A percentile compares a stretch with the other conserved stretches of the same genome.
Conservation (phyloP, 2,113 vertebrate species). For the Loxodonta africana region DNA sequence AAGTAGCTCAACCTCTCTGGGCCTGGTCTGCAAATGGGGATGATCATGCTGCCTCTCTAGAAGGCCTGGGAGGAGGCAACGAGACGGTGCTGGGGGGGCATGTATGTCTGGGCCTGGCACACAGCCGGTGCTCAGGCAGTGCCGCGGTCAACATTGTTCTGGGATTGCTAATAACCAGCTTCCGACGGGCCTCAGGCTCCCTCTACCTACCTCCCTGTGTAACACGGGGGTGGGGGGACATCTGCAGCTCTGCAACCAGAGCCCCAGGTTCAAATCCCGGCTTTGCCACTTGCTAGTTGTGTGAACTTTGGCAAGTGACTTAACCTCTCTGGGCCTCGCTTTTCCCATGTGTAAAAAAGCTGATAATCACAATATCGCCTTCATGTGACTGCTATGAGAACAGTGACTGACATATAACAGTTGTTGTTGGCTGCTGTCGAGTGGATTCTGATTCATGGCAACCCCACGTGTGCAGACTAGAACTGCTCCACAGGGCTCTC, state of each 20-base stretch:
- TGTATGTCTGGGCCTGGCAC: neutral
- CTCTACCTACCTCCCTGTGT: neutral
- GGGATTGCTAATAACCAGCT: neutral
- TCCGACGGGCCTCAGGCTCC: neutral
- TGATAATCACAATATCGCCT: neutral
- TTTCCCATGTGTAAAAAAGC: neutral
- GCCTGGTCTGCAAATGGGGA: neutral
- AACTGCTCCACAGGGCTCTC: neutral
- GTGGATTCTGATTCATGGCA: neutral
- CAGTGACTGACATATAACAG: neutral
- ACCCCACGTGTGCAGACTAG: neutral
- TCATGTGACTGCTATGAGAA: neutral
- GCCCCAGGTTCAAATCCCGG: neutral
- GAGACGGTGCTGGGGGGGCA: neutral
- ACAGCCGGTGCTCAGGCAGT: neutral
- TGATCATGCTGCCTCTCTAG: neutral
- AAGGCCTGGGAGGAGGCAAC: neutral
- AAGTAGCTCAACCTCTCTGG: neutral
- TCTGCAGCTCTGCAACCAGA: neutral
- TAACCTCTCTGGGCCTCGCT: neutral
- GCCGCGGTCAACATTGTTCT: neutral
- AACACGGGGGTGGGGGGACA: neutral
- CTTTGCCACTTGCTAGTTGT: slow-evolving; percentile 1
- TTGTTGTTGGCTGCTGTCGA: neutral
- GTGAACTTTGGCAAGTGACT: slow-evolving; percentile 8